Conservation (phyloP, 2,113 vertebrate genomes). For the Thamnophis sirtalis region DNA sequence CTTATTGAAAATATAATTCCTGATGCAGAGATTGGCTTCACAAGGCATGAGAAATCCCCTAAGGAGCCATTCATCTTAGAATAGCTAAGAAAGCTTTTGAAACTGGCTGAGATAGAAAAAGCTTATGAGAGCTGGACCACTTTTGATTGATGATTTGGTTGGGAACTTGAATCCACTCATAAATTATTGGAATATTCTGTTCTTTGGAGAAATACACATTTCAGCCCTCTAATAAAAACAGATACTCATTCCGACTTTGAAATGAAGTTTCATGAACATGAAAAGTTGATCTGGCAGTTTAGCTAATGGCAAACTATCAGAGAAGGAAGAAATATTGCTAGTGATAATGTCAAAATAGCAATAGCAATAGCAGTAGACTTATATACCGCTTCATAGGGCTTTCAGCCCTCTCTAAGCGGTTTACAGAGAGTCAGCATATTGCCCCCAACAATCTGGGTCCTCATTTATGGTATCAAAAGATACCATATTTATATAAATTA, state of each 20-base stretch:
- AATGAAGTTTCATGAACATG: neutral
- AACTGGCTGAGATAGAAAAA: constrained; percentile 17
- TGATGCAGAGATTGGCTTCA: constrained; percentile 10
- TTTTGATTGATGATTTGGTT: constrained; percentile 12
- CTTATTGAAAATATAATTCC: constrained; percentile 17
- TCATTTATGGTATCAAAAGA: no score
- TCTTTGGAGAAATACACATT: constrained; percentile 10
- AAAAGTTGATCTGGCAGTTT: neutral
- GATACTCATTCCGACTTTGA: neutral
- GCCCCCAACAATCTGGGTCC: no score
- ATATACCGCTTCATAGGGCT: no score
- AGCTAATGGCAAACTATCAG: neutral
- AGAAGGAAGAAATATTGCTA: neutral
- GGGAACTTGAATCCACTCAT: constrained; percentile 14
- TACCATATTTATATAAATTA: neutral
- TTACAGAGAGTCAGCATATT: no score
- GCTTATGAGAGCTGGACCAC: neutral
- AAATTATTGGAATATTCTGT: constrained; percentile 7
- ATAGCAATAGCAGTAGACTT: no score
- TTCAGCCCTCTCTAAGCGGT: no score
- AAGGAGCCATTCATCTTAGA: constrained; percentile 5
- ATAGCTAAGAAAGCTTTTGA: neutral
- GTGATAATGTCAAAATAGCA: constrained; percentile 4
- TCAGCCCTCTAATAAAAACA: neutral
- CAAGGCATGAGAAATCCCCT: neutral